Base-by-base conservation (phyloP, 2,113 vertebrate genomes). In the Myiagra hebetior region DNA sequence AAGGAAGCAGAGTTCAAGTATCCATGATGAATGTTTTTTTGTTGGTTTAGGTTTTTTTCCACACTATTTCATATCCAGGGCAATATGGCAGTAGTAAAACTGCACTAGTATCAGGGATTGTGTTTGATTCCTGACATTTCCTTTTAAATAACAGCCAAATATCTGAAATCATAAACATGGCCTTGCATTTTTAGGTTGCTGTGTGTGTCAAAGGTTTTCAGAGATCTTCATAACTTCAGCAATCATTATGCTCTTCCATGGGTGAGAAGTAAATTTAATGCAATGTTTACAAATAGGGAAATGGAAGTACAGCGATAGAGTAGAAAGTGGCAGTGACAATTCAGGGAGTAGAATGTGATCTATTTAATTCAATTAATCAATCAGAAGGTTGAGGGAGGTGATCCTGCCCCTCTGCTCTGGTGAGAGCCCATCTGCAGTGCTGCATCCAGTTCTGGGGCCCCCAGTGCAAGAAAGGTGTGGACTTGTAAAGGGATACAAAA, bases 401-500 rank as follows among this genome's bases (percentile, higher is more conserved):
- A 63, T 52, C 68, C 16, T 59, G 5, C 14, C 26, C 13, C 21
- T 68, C 37, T 4, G 3, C 37, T 57, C 37, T 92, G 41, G 22
- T 56, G 57, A 72, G 47, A 53, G 4, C 27, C 6, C 23, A 47
- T 8, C 30, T n/a, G 26, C 22, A 70, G 16, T 10, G 4, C 49
- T 74, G 33, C 4, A 1, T n/a, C 30, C 30, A 14, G 2, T 41
- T 62, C 23, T 56, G 70, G 50, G 16, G 8, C 3, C 9, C 16
- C 11, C 27, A 6, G 3, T 3, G 10, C 24, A 30, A 23, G n/a
- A 39, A 9, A 27, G 63, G 56, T 15, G 15, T 7, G 31, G 15
- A 6, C 5, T 37, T 1, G 0, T 72, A 8, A 23, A 57, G 13
- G 24, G 19, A 11, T 11, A 4, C 0, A 2, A 37, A 75, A 55